phyloP scores from a whole-genome alignment of 1,140 invertebrate genomes.

The Drosophila kohkoa region DNA sequence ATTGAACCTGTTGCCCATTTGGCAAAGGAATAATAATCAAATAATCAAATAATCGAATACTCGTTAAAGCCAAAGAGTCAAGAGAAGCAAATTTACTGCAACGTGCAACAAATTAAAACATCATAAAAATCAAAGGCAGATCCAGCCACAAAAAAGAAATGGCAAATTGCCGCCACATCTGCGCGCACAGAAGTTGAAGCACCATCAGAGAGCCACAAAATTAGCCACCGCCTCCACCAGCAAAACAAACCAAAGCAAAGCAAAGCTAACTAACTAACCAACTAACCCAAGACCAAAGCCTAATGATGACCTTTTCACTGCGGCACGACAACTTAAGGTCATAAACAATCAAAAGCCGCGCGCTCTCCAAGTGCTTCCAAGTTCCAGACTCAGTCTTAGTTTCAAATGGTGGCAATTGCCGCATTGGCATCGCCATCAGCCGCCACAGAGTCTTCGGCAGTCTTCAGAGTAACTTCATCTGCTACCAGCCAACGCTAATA shows the following conservation, averaged over 20 bases:
- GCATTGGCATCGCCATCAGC: conserved; percentile 15
- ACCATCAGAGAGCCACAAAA: conserved; percentile 52
- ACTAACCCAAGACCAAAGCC: too few relatives aligned
- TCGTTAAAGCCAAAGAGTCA: conserved; percentile 37
- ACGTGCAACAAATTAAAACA: conserved; percentile 83
- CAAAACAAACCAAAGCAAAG: conserved; percentile 8
- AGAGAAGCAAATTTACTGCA: conserved; percentile 62
- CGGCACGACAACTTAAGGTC: conserved; percentile 81
- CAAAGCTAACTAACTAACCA: conserved; percentile 24
- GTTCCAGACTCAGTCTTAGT: not conserved
- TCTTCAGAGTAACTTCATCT: not conserved
- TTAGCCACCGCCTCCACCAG: conserved; percentile 70
- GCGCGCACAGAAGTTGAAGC: conserved; percentile 73
- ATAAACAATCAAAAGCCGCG: conserved; percentile 73
- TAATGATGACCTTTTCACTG: conserved; percentile 82
- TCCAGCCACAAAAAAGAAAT: conserved; percentile 53
- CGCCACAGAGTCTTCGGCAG: too few relatives aligned
- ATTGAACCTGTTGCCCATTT: conserved; percentile 40
- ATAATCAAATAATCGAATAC: conserved; percentile 54
- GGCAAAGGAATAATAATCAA: conserved; percentile 10
- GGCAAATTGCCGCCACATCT: conserved; percentile 50
- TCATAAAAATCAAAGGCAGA: conserved; percentile 78
- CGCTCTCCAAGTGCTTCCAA: conserved; percentile 26
- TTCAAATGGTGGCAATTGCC: conserved; percentile 71
- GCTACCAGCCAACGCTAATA: conserved; percentile 76